phyloP scores from a whole-genome alignment of 2,888 invertebrate species.

The Xylocampa areola region DNA sequence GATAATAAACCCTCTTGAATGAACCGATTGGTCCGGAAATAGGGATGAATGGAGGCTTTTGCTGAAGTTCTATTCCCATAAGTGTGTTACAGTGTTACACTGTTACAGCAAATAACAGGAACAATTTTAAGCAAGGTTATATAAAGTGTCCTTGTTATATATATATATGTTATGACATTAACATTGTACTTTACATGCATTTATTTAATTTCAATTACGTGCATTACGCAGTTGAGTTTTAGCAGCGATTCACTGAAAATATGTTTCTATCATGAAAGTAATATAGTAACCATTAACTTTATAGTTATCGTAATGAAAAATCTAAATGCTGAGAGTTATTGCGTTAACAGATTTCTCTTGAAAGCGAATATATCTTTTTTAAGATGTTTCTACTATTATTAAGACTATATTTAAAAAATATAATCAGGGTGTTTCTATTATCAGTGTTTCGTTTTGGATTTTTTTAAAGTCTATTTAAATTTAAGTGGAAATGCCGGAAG shows the following conservation, averaged over 20 bases:
- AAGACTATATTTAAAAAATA: too few relatives aligned
- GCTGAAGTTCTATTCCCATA: too few relatives aligned
- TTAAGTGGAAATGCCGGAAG: too few relatives aligned
- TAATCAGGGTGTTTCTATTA: too few relatives aligned
- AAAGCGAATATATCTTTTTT: not conserved
- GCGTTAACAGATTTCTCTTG: not conserved
- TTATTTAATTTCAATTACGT: too few relatives aligned
- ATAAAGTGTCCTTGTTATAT: not conserved
- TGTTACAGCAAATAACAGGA: not conserved
- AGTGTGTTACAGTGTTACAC: too few relatives aligned
- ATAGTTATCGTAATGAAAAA: slow-evolving; percentile 1
- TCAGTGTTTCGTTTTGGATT: too few relatives aligned
- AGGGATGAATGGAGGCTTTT: not conserved
- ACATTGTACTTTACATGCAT: not conserved
- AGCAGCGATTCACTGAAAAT: not conserved
- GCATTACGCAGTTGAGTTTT: not conserved
- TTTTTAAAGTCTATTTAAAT: too few relatives aligned
- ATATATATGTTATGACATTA: too few relatives aligned
- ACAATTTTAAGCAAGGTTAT: not conserved
- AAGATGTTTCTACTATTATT: too few relatives aligned
- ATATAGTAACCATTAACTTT: not conserved
- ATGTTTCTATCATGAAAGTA: not conserved
- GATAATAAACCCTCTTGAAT: not conserved
- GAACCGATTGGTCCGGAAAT: not conserved
- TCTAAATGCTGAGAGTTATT: not conserved